Percentiles rank a stretch among this genome's conserved stretches.
Conservation (phyloP, 2,113 vertebrate genomes). For the Myodes glareolus region DNA sequence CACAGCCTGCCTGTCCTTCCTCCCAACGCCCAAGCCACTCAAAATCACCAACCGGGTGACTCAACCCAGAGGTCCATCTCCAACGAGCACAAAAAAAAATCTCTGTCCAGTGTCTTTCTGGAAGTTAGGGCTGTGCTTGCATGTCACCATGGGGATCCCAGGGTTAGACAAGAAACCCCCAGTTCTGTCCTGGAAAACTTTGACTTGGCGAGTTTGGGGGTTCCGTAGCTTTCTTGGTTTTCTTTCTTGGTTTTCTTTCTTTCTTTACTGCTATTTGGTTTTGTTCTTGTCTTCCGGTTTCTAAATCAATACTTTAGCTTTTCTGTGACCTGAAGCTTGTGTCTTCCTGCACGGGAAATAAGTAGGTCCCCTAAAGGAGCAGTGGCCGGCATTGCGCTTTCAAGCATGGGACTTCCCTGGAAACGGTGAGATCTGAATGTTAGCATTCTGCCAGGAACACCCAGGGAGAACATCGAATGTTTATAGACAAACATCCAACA, state of each 20-base stretch:
- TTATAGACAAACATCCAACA: conserved; percentile 41
- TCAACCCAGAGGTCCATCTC: not conserved
- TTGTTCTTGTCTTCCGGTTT: conserved; percentile 61
- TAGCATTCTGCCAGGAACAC: conserved; percentile 35
- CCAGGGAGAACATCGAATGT: not conserved
- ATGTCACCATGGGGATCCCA: not conserved
- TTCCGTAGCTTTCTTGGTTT: not conserved
- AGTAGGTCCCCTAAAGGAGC: conserved; percentile 72
- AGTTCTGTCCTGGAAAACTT: conserved; percentile 40
- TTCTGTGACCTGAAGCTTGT: conserved; percentile 57
- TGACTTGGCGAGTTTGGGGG: not conserved
- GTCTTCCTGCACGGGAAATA: conserved; percentile 73
- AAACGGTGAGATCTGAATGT: conserved; percentile 37
- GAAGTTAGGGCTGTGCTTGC: not conserved
- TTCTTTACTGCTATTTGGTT: not conserved
- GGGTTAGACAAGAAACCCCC: not conserved
- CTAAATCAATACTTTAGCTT: conserved; percentile 70
- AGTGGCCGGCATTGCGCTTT: conserved; percentile 76
- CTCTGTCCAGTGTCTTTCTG: not conserved
- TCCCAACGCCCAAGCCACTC: not conserved
- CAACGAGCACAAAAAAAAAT: not conserved
- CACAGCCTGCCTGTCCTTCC: not conserved
- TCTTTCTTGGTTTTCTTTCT: not conserved
- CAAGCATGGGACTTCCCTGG: conserved; percentile 55
- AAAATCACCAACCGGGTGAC: not conserved